Conservation (phyloP, 2,797 vertebrate species). For the Enteromius afrohamiltoni region DNA sequence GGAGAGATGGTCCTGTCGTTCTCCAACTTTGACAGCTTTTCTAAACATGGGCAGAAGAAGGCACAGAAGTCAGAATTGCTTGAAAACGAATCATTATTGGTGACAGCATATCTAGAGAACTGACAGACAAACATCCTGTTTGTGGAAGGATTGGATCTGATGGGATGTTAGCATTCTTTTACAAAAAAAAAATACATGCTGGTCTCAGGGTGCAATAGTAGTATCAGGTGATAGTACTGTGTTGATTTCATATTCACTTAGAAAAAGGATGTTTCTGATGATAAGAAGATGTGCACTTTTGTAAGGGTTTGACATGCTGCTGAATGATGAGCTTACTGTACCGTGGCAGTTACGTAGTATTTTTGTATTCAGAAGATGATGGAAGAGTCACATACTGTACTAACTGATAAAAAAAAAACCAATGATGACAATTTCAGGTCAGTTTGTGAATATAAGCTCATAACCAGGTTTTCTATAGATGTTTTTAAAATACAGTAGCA, state of each 20-base stretch:
- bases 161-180: conserved; percentile 18
- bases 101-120: conserved; percentile 39
- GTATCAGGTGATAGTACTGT: background rate
- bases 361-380: background rate
- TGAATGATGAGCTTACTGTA: background rate
- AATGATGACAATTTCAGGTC: background rate
- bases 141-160: conserved; percentile 31
- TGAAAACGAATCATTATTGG: conserved; percentile 44
- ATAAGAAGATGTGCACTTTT: background rate
- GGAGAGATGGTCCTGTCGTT: conserved; percentile 41
- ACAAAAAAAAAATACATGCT: conserved; percentile 1
- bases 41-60: conserved; percentile 27
- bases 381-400: background rate
- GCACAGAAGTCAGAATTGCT: conserved; percentile 25
- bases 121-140: conserved; percentile 19
- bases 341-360: background rate
- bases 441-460: background rate
- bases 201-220: background rate
- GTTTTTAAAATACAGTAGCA: background rate
- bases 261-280: background rate
- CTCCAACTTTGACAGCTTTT: conserved; percentile 48
- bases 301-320: background rate
- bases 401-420: background rate
- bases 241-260: background rate
- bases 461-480: background rate